These are phyloP conservation scores for Drosophila tristis DNA, from an alignment of 1,140 invertebrate species.

Conservation along the genomic window DNA sequence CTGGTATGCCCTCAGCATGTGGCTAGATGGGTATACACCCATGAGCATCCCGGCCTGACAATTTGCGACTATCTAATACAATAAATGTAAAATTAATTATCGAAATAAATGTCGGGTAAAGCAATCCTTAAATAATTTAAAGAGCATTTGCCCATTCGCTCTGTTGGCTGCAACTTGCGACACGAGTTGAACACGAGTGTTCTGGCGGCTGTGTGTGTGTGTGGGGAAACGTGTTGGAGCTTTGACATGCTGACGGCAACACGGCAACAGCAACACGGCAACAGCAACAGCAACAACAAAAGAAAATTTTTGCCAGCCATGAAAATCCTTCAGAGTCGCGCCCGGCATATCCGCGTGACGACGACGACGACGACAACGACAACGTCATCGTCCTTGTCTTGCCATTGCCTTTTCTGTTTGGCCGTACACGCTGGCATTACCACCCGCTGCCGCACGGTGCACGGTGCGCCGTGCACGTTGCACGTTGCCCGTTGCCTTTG, in stretches of 20 bases:
- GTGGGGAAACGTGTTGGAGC: constrained; percentile 36
- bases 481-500: constrained; percentile 31
- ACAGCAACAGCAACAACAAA: constrained; percentile 33
- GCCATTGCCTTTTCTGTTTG: constrained; percentile 9
- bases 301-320: constrained; percentile 38
- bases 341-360: constrained; percentile 47
- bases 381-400: constrained; percentile 29
- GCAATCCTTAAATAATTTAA: no score
- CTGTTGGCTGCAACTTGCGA: no score
- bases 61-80: no score
- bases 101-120: no score
- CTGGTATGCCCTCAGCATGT: no score
- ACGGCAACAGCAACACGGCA: constrained; percentile 44
- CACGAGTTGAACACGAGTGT: no score
- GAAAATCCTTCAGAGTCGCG: constrained; percentile 73
- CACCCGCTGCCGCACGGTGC: no score
- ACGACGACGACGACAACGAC: constrained; percentile 38
- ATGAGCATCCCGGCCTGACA: no score
- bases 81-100: no score
- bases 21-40: no score
- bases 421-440: no score
- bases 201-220: background rate
- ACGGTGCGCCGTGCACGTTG: background rate
- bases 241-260: constrained; percentile 77
- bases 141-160: no score